A percentile compares a stretch with the other conserved stretches of the same genome.
These are phyloP conservation scores for Nymphalis polychloros DNA, from an alignment of 2,888 invertebrate species.

Conservation along the genomic window DNA sequence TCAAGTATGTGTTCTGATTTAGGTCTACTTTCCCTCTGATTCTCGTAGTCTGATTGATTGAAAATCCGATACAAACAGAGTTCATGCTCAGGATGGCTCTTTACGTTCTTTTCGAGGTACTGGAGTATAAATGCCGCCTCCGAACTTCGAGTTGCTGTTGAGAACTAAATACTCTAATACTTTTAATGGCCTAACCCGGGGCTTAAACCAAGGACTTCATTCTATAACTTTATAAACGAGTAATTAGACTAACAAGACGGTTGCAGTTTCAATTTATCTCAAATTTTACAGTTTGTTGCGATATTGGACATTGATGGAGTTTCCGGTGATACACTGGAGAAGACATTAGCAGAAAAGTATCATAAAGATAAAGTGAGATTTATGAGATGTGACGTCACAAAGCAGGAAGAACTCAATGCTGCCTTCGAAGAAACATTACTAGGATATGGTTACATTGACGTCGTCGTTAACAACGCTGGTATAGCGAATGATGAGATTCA, in stretches of 20 bases:
- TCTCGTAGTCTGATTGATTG: background rate
- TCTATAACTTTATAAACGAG: background rate
- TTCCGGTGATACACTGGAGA: constrained; percentile 43
- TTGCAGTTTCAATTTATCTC: background rate
- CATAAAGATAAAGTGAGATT: constrained; percentile 47
- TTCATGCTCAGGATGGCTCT: background rate
- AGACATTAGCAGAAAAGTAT: constrained; percentile 46
- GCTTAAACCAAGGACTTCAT: background rate
- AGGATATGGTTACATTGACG: constrained; percentile 46
- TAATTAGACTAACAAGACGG: background rate
- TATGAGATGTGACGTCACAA: constrained; percentile 53
- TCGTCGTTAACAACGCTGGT: constrained; percentile 57
- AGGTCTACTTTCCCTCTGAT: too few species aligned
- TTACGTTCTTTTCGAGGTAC: too few species aligned
- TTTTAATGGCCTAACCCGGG: too few species aligned
- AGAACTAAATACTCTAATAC: too few species aligned
- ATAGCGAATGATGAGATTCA: constrained; percentile 45
- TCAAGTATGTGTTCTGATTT: background rate
- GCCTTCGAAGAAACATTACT: constrained; percentile 44
- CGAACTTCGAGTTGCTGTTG: too few species aligned
- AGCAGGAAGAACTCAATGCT: constrained; percentile 45
- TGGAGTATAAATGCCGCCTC: background rate
- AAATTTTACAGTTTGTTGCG: constrained; percentile 42
- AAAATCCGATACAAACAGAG: background rate
- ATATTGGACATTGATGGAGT: constrained; percentile 50